phyloP scores from a whole-genome alignment of 2,113 vertebrate genomes.

The Triplophysa siluroides region DNA sequence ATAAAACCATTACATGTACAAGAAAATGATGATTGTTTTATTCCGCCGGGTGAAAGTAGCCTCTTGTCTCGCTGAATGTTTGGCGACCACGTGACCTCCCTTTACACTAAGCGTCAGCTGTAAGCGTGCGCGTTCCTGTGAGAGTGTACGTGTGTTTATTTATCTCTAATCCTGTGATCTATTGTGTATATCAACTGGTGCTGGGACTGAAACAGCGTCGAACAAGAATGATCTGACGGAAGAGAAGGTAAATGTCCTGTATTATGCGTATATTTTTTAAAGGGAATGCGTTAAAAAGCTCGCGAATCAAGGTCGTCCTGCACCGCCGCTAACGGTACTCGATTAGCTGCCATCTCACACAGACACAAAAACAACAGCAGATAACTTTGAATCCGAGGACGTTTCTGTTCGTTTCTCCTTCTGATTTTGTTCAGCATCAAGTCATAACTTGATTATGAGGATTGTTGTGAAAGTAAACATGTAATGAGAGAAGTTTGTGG shows the following conservation, averaged over 20 bases:
- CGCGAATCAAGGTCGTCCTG: slow-evolving; percentile 62
- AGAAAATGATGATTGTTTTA: too few species aligned
- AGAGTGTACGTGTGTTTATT: slow-evolving; percentile 27
- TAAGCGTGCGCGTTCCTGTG: slow-evolving; percentile 60
- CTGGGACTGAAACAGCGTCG: slow-evolving; percentile 52
- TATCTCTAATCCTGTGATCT: slow-evolving; percentile 5
- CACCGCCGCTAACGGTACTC: neutral
- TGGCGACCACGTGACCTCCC: slow-evolving; percentile 16
- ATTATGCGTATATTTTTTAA: too few species aligned
- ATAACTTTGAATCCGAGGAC: neutral
- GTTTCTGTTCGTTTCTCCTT: neutral
- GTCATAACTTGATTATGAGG: neutral
- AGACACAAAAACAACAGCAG: slow-evolving; percentile 5
- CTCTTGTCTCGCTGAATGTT: neutral
- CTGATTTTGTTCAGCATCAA: neutral
- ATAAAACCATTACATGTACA: neutral
- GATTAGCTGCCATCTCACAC: neutral
- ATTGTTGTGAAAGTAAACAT: neutral
- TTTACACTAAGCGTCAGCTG: slow-evolving; percentile 27
- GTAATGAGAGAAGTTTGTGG: neutral
- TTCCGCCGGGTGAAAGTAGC: neutral
- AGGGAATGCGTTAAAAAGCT: neutral
- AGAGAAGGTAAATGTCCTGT: slow-evolving; percentile 58
- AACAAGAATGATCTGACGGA: slow-evolving; percentile 68
- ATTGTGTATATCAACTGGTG: slow-evolving; percentile 8